Evolutionary conservation across 2,888 invertebrate species (phyloP).

Genomic region (Oscheius onirici): DNA sequence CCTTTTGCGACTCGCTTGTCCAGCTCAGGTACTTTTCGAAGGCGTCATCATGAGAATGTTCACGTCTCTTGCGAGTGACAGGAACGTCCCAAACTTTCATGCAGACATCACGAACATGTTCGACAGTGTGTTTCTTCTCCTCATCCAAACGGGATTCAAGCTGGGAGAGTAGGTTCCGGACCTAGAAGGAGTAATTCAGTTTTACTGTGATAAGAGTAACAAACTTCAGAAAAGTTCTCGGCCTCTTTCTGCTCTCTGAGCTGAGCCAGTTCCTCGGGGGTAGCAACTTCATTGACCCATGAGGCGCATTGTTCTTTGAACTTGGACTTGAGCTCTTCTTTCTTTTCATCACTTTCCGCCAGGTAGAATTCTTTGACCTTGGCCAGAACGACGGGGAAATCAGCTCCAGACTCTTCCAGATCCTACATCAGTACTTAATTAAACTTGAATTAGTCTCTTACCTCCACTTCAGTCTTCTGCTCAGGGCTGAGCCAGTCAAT

Average conservation of each 20-base stretch:
- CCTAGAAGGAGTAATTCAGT: conserved; percentile 1
- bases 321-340: conserved; percentile 38
- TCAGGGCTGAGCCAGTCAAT: conserved; percentile 46
- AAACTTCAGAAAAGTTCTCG: background rate
- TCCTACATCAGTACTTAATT: no score
- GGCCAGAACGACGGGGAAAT: conserved; percentile 37
- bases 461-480: conserved; percentile 38
- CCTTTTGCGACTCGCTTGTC: conserved; percentile 50
- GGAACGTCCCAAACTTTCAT: conserved; percentile 42
- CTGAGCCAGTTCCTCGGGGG: conserved; percentile 34
- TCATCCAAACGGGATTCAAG: conserved; percentile 44
- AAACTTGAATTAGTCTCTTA: background rate
- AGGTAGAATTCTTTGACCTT: conserved; percentile 51
- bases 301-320: conserved; percentile 44
- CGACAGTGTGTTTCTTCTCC: conserved; percentile 51
- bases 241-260: conserved; percentile 1
- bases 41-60: conserved; percentile 33
- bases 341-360: conserved; percentile 35
- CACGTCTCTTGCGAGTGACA: conserved; percentile 32
- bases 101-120: conserved; percentile 49
- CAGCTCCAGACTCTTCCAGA: conserved; percentile 33
- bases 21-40: conserved; percentile 43
- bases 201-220: background rate
- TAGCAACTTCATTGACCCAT: conserved; percentile 51
- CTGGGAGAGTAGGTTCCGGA: conserved; percentile 28